Evolutionary conservation across 2,888 invertebrate genomes (phyloP).

Genomic region (Oscheius myriophilus): DNA sequence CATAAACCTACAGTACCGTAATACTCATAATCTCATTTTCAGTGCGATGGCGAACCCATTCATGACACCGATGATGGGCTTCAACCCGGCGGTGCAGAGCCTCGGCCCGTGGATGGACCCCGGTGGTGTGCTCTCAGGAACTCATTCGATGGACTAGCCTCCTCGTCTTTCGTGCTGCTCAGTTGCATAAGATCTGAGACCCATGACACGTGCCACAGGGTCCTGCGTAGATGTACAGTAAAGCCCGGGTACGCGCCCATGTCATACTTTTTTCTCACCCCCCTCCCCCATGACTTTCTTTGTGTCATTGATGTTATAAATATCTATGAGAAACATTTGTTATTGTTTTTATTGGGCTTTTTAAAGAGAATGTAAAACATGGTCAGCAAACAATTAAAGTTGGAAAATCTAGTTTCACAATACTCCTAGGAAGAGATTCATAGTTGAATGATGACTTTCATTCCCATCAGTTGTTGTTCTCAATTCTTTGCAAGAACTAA

Average conservation of each 20-base stretch:
- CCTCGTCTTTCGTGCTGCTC: conserved; percentile 31
- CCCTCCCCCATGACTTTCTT: conserved; percentile 20
- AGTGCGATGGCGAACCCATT: conserved; percentile 44
- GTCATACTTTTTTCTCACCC: conserved; percentile 17
- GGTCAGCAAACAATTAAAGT: too few species aligned
- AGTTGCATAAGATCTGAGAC: conserved; percentile 31
- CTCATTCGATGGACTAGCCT: conserved; percentile 28
- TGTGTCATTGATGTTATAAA: conserved; percentile 15
- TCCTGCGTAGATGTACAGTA: conserved; percentile 27
- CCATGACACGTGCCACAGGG: conserved; percentile 29
- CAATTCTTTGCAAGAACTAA: too few species aligned
- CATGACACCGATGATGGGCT: conserved; percentile 49
- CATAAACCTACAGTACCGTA: background rate
- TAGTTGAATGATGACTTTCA: too few species aligned
- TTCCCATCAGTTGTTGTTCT: too few species aligned
- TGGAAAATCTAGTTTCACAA: too few species aligned
- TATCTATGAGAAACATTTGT: background rate
- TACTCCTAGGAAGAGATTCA: too few species aligned
- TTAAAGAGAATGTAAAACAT: conserved; percentile 1
- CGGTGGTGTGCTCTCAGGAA: conserved; percentile 29
- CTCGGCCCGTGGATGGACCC: conserved; percentile 34
- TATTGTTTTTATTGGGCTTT: background rate
- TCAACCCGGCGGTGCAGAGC: conserved; percentile 18
- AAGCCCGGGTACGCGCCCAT: conserved; percentile 29
- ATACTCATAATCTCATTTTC: conserved; percentile 6